phyloP scores from a whole-genome alignment of 2,888 invertebrate genomes.

The Callimorpha dominula region DNA sequence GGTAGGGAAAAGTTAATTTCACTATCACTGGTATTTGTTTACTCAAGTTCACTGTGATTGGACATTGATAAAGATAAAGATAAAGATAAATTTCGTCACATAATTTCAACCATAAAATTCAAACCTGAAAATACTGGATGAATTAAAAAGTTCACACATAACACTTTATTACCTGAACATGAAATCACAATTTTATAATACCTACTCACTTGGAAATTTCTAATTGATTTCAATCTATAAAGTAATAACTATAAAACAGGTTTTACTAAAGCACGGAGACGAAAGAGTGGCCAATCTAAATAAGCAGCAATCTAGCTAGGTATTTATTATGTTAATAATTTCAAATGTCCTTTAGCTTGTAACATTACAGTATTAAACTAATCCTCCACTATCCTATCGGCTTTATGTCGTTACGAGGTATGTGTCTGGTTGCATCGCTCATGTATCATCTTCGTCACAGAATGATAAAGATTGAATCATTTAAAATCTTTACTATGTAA shows the following conservation, averaged over 20 bases:
- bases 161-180: background rate
- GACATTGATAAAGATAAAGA: no score
- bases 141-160: background rate
- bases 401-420: background rate
- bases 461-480: background rate
- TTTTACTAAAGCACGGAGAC: background rate
- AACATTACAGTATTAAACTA: slow-evolving; percentile 5
- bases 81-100: no score
- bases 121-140: background rate
- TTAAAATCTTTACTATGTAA: no score
- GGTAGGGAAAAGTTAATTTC: no score
- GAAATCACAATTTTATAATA: background rate
- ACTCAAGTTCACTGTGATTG: no score
- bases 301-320: background rate
- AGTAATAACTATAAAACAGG: background rate
- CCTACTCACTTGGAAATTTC: background rate
- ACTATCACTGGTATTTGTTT: no score
- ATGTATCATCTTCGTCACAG: background rate
- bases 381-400: background rate
- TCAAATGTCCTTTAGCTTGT: background rate
- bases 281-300: background rate
- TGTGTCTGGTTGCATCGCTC: background rate
- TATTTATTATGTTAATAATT: background rate
- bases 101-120: background rate
- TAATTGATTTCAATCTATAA: background rate